phyloP scores from a whole-genome alignment of 1,140 invertebrate species.

The Apis laboriosa region DNA sequence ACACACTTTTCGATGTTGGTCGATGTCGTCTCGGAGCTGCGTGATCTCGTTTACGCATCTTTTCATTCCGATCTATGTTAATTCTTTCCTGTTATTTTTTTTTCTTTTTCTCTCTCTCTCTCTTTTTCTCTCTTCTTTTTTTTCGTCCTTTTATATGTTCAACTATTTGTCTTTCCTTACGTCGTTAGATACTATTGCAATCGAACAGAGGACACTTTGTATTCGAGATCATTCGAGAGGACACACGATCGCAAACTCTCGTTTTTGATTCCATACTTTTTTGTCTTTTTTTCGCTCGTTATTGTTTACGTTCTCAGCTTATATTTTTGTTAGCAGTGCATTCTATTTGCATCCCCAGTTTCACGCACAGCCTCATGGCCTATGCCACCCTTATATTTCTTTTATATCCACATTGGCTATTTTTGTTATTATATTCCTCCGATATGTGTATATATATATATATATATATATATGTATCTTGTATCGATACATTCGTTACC shows the following conservation, averaged over 20 bases:
- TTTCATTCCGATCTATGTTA: neutral
- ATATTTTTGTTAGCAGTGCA: conserved; percentile 34
- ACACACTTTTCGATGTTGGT: neutral
- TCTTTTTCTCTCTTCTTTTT: neutral
- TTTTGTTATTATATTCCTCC: neutral
- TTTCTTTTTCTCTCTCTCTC: neutral
- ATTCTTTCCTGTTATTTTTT: neutral
- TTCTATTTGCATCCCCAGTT: conserved; percentile 44
- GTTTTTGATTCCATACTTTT: conserved; percentile 24
- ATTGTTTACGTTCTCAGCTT: conserved; percentile 54
- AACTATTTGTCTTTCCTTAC: neutral
- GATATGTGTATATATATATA: neutral
- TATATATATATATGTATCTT: neutral
- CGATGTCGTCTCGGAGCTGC: conserved; percentile 13
- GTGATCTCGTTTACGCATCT: conserved; percentile 14
- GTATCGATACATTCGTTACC: neutral
- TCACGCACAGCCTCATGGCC: conserved; percentile 75
- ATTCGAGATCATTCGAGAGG: conserved; percentile 25
- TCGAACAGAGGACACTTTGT: conserved; percentile 8
- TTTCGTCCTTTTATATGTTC: neutral
- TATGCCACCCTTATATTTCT: conserved; percentile 60
- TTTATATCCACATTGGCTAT: conserved; percentile 1
- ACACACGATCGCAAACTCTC: conserved; percentile 28
- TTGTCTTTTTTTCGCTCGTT: neutral
- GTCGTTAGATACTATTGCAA: neutral